Evolutionary conservation across 2,797 vertebrate genomes (phyloP), one percentile per base, ranked within the genome.

Genomic region (Danionella dracula): DNA sequence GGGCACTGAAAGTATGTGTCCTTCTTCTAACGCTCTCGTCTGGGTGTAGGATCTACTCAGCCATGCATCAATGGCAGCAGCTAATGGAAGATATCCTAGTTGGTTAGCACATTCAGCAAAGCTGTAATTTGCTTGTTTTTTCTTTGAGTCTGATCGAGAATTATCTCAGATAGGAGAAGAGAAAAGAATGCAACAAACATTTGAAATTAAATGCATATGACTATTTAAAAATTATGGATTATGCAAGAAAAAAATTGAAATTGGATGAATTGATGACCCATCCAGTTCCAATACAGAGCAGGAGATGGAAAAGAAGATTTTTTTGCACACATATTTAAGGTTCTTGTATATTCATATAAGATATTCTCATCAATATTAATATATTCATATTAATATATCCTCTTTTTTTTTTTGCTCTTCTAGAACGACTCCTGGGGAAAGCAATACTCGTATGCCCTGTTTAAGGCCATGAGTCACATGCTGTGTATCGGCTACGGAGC

Each of bases 391-490:
- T n/a, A n/a, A n/a, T n/a, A n/a, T n/a, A n/a, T n/a, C n/a, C n/a
- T 61, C 13, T 60, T 19, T 66, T 19, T 23, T 60, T 15, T 54
- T 61, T 75, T 42, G 68, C 4, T 79, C 60, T 84, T 86, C 19
- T 88, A 98, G 95, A 98, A 99, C 0, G 94, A 95, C 70, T 97
- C 96, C 60, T 98, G 96, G 95, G 95, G 95, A 70, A 98, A 97
- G 85, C 96, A 98, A 81, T 98, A 98, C 76, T 99, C 96, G 0
- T 98, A 97, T 0, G 95, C 95, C 34, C 94, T 98, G 78, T 98
- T 97, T 89, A 98, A 98, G 91, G 95, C 95, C 34, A 98, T 98
- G 96, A 98, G 96, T 82, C 96, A 98, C 76, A 98, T 98, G 96
- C 87, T 98, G 63, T 98, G 96, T 77, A 98, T 98, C 9, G 96